Evolutionary conservation across 2,888 invertebrate species (phyloP), one percentile per base, ranked within the genome.

Genomic region (Ephialtes manifestator): DNA sequence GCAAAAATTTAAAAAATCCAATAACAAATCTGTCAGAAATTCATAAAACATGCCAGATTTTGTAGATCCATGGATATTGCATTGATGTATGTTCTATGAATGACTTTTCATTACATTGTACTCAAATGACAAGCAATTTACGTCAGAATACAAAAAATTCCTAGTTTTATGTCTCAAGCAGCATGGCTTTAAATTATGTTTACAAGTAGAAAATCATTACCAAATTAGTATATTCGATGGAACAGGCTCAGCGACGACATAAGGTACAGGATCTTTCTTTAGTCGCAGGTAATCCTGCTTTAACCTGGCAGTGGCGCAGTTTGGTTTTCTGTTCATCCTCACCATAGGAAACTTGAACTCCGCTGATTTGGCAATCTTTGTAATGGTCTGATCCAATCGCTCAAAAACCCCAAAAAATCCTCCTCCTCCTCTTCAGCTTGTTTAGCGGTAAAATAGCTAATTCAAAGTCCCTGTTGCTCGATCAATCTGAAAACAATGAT

Each of bases 211-310:
- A 74, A 75, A 53, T 74, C 70, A 65, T 94, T 94, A 97, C 99
- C 99, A 99, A 96, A 99, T 99, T 81, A 99, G 95, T 89, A 99
- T 99, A 94, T 99, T 99, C 39, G 98, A 96, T 28, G 98, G 98
- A 78, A 99, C 95, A 81, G 99, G 99, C 92, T 98, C 98, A 1
- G 99, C 99, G 84, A 97, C 97, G 72, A 99, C 97, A 94, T 98
- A 99, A 71, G 99, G 99, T 85, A 99, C 97, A 15, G 99, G 99
- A 94, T 99, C 99, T 91, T 97, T 97, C 94, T 98, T 98, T 60
- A 99, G 95, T 79, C 99, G 96, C 92, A 99, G 95, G 94, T 99
- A 99, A 94, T 99, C 99, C 94, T 99, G 99, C 94, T 98, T 98
- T 93, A 99, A 95, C 89, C 99, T 96, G 20, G 97, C 96, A 24